A percentile compares a stretch with the other conserved stretches of the same genome.
phyloP scores from a whole-genome alignment of 2,113 vertebrate genomes.

The Oncorhynchus tshawytscha region DNA sequence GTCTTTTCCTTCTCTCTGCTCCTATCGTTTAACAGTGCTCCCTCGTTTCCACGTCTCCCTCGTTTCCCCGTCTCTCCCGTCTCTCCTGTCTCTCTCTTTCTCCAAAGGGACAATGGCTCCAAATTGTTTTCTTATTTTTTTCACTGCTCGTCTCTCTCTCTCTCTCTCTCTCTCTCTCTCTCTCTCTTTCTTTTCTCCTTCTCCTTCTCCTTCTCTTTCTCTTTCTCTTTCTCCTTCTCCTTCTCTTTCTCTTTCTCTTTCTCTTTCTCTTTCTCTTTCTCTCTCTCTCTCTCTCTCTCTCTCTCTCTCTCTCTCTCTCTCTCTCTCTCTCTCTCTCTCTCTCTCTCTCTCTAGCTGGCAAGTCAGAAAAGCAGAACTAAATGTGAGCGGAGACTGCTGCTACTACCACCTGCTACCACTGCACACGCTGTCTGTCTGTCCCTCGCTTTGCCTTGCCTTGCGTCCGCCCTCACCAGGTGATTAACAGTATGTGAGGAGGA shows the following conservation, averaged over 20 bases:
- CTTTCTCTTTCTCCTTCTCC: too few relatives aligned
- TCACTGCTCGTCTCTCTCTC: constrained; percentile 42
- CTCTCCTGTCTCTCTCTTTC: too few relatives aligned
- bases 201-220: too few relatives aligned
- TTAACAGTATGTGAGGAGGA: constrained; percentile 47
- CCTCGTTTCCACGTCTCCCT: constrained; percentile 46
- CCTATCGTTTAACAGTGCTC: constrained; percentile 50
- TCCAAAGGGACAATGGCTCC: constrained; percentile 60
- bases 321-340: background rate
- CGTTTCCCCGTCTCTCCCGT: constrained; percentile 40
- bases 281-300: constrained; percentile 1
- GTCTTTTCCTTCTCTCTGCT: constrained; percentile 45
- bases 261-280: constrained; percentile 44
- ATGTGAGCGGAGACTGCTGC: constrained; percentile 57
- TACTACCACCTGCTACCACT: constrained; percentile 45
- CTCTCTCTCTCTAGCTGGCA: constrained; percentile 57
- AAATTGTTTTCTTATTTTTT: constrained; percentile 41
- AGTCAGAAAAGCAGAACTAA: constrained; percentile 64
- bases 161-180: background rate
- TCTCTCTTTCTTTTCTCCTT: too few relatives aligned
- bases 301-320: too few relatives aligned
- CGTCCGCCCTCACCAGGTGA: constrained; percentile 71
- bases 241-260: constrained; percentile 38
- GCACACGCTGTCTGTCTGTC: constrained; percentile 37
- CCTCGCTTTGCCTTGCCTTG: constrained; percentile 12